Conservation (phyloP, 37 sponge, comb jelly and placozoan genomes). For the Aphrocallistes beatrix region DNA sequence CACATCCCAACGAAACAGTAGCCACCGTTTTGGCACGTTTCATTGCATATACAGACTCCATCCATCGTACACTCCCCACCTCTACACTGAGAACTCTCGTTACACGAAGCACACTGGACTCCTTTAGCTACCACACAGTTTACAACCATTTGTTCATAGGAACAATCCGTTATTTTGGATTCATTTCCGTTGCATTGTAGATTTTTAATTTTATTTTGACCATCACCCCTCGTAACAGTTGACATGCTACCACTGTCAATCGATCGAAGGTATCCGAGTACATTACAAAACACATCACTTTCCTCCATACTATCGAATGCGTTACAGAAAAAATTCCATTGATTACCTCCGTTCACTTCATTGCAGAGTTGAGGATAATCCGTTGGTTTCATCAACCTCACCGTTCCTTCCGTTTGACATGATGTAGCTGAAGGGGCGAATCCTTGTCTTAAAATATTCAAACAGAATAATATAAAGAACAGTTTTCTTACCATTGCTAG, state of each 20-base stretch:
- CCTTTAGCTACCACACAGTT: background rate
- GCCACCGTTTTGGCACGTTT: background rate
- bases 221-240: too few relatives aligned
- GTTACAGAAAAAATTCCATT: background rate
- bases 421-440: background rate
- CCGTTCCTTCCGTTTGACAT: background rate
- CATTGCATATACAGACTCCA: background rate
- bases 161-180: background rate
- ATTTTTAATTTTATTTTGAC: background rate
- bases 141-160: background rate
- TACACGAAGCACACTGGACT: background rate
- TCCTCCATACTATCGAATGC: background rate
- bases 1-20: conserved; percentile 1
- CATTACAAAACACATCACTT: background rate
- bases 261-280: background rate
- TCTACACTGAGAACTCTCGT: background rate
- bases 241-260: too few relatives aligned
- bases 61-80: background rate
- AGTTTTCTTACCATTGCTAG: background rate
- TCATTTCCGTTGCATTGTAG: background rate
- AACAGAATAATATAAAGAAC: background rate
- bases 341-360: background rate
- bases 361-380: background rate
- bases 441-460: background rate
- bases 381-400: background rate